These are phyloP conservation scores for Pelodytes ibericus DNA, from an alignment of 2,797 vertebrate species.

Conservation along the genomic window DNA sequence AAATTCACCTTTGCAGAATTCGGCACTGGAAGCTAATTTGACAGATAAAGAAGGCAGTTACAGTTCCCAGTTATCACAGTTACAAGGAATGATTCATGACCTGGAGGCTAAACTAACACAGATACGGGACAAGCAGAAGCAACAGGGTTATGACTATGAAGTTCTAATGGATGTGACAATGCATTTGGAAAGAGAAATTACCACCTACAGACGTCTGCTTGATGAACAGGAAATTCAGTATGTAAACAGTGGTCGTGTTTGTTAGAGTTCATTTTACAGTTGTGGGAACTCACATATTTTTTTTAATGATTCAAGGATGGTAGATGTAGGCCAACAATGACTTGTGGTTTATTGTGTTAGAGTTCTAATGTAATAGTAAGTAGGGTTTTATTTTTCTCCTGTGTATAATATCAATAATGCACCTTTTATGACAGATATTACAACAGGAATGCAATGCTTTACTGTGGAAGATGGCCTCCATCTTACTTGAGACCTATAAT, in stretches of 20 bases:
- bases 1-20: conserved; percentile 76
- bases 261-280: no score
- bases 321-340: no score
- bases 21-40: conserved; percentile 70
- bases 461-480: no score
- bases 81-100: conserved; percentile 68
- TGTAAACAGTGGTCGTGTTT: conserved; percentile 32
- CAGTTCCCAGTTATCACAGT: conserved; percentile 75
- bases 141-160: conserved; percentile 74
- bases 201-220: conserved; percentile 75
- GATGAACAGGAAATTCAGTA: conserved; percentile 71
- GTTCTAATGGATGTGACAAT: conserved; percentile 79
- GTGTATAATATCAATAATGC: no score
- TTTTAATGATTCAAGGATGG: no score
- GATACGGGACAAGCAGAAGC: conserved; percentile 71
- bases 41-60: conserved; percentile 74
- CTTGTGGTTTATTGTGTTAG: no score
- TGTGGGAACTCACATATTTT: no score
- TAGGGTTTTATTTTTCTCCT: no score
- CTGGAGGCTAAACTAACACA: conserved; percentile 71
- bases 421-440: no score
- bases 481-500: no score
- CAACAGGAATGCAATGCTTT: no score
- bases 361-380: no score
- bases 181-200: conserved; percentile 79